Evolutionary conservation across 2,113 vertebrate species (phyloP), one percentile per base, ranked within the genome.

Genomic region (Gobius niger): DNA sequence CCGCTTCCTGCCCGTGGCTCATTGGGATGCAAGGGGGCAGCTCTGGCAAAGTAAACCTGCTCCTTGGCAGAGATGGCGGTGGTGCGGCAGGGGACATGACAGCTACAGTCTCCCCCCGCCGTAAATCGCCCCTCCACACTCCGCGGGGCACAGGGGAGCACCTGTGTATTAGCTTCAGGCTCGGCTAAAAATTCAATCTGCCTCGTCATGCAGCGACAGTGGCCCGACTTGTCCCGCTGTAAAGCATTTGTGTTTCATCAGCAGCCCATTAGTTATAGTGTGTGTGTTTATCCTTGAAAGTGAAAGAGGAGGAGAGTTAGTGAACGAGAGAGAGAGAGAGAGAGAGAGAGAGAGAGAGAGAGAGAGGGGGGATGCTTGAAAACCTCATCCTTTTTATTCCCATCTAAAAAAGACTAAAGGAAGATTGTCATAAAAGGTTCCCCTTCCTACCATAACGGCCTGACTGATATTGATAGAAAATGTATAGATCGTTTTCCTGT

Each of bases 11-110:
- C 84, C 81, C 67, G 77, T 77, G 63, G 82, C 88, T 90, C 80
- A 91, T 91, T 92, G 87, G 86, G 85, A 92, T 91, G 89, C 88
- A 82, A 34, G 54, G 80, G 81, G 80, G 77, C 80, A 78, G 82
- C 83, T 80, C 83, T 88, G 85, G 82, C 85, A 90, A 82, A 87
- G 86, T 89, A 91, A 91, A 92, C 89, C 86, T 34, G 85, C 47
- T 75, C 72, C 84, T 89, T 89, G 88, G 89, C 87, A 87, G 87
- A 64, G 82, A 87, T 76, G 80, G 54, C 83, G 80, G 65, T 80
- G 67, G 49, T 84, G 85, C 87, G 85, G 84, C 88, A 83, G 86
- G 53, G 84, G 89, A 90, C 90, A 90, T 90, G 89, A 91, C 88
- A 88, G 87, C 88, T 82, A 87, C 84, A 86, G 85, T 85, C 85